These are phyloP conservation scores for Dicycla oo DNA, from an alignment of 2,888 invertebrate genomes.

Conservation along the genomic window DNA sequence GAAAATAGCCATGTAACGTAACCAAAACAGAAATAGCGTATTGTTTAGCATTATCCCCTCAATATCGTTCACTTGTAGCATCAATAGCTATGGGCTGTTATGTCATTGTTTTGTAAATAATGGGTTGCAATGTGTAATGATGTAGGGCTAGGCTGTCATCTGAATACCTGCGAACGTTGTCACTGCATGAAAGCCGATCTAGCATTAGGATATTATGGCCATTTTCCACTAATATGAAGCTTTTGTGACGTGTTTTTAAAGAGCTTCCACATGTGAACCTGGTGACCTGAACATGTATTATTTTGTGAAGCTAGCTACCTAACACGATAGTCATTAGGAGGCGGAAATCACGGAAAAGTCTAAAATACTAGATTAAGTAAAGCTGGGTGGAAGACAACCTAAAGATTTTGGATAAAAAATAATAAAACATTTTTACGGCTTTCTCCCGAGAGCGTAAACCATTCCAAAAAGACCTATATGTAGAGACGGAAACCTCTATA, in stretches of 20 bases:
- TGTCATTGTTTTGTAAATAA: constrained; percentile 58
- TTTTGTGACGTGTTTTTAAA: background rate
- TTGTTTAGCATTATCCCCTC: constrained; percentile 24
- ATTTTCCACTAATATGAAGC: background rate
- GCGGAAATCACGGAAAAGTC: background rate
- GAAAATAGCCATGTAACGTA: background rate
- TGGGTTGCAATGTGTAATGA: constrained; percentile 8
- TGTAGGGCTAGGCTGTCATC: constrained; percentile 27
- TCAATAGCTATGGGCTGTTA: constrained; percentile 53
- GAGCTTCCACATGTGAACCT: background rate
- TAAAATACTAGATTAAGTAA: background rate
- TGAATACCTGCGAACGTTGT: constrained; percentile 19
- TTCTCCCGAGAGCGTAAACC: background rate
- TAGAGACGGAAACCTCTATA: background rate
- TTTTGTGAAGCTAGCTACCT: background rate
- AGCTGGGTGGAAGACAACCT: background rate
- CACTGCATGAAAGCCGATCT: background rate
- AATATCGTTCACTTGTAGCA: constrained; percentile 34
- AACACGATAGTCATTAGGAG: background rate
- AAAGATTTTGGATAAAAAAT: background rate
- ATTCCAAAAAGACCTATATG: background rate
- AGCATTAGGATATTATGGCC: background rate
- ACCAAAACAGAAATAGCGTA: constrained; percentile 12
- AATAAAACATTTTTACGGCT: background rate
- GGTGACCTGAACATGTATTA: background rate